Percentiles rank a stretch among this genome's conserved stretches.
phyloP scores from a whole-genome alignment of 2,113 vertebrate genomes.

The Cranoglanis bouderius region DNA sequence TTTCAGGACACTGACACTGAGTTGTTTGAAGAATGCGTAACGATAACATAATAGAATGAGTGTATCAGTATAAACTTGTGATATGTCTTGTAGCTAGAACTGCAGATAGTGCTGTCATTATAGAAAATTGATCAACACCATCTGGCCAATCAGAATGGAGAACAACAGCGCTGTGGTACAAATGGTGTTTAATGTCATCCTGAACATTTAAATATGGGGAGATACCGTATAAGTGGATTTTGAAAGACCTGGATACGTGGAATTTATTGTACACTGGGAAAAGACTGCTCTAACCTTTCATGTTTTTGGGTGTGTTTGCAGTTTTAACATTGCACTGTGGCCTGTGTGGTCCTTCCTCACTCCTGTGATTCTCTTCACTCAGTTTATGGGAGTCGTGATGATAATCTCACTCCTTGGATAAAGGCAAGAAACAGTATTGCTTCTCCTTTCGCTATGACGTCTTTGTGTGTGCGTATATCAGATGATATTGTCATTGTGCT shows the following conservation, averaged over 20 bases:
- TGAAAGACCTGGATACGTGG: neutral
- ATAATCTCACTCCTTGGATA: slow-evolving; percentile 89
- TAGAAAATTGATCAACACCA: neutral
- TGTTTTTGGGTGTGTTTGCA: slow-evolving; percentile 61
- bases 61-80: neutral
- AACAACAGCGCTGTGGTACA: neutral
- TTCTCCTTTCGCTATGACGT: neutral
- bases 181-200: neutral
- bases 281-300: neutral
- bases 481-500: neutral
- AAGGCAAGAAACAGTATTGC: slow-evolving; percentile 38
- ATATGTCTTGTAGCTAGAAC: neutral
- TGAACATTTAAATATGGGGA: neutral
- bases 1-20: too few species aligned
- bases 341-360: slow-evolving; percentile 92
- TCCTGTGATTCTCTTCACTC: slow-evolving; percentile 87
- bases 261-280: neutral
- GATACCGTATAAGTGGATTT: neutral
- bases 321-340: slow-evolving; percentile 93
- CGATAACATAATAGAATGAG: neutral
- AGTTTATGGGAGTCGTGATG: slow-evolving; percentile 97
- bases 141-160: neutral
- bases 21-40: too few species aligned
- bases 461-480: neutral
- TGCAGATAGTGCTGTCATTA: neutral